Percentiles rank a stretch among this genome's conserved stretches.
phyloP scores from a whole-genome alignment of 2,888 invertebrate species.

The Drosophila vallismaia region DNA sequence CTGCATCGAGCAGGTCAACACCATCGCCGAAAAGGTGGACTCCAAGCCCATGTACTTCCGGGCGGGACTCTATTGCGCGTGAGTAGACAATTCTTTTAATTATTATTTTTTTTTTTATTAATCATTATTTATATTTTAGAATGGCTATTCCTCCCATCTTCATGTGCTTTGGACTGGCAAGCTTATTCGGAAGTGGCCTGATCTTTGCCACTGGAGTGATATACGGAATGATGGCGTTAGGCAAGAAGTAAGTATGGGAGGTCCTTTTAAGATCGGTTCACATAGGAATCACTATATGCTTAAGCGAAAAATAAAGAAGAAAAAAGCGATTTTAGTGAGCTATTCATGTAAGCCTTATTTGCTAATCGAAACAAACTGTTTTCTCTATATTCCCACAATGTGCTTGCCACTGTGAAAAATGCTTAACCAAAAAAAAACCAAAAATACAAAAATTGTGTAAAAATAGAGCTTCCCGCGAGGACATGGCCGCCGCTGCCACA shows the following conservation, averaged over 20 bases:
- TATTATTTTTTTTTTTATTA: background rate
- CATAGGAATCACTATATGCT: conserved; percentile 25
- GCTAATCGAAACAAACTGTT: conserved; percentile 62
- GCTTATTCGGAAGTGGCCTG: conserved; percentile 93
- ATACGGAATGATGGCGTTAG: conserved; percentile 97
- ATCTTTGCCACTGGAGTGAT: conserved; percentile 94
- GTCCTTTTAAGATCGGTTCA: background rate
- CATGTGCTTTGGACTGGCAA: conserved; percentile 89
- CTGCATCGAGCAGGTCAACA: conserved; percentile 97
- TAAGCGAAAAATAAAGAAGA: conserved; percentile 13
- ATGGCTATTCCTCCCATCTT: conserved; percentile 92
- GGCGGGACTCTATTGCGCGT: conserved; percentile 93
- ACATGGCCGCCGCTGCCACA: conserved; percentile 92
- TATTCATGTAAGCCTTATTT: conserved; percentile 22
- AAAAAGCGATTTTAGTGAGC: conserved; percentile 20
- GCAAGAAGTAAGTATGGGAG: conserved; percentile 92
- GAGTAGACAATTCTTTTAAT: conserved; percentile 82
- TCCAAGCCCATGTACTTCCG: conserved; percentile 94
- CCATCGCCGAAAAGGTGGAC: conserved; percentile 92
- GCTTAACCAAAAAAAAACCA: conserved; percentile 51
- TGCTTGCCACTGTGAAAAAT: conserved; percentile 56
- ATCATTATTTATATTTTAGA: conserved; percentile 84
- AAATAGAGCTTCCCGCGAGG: conserved; percentile 91
- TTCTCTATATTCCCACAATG: conserved; percentile 73
- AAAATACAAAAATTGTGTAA: conserved; percentile 25